Base-by-base conservation (phyloP, 2,888 invertebrate genomes). In the Pyralis farinalis region DNA sequence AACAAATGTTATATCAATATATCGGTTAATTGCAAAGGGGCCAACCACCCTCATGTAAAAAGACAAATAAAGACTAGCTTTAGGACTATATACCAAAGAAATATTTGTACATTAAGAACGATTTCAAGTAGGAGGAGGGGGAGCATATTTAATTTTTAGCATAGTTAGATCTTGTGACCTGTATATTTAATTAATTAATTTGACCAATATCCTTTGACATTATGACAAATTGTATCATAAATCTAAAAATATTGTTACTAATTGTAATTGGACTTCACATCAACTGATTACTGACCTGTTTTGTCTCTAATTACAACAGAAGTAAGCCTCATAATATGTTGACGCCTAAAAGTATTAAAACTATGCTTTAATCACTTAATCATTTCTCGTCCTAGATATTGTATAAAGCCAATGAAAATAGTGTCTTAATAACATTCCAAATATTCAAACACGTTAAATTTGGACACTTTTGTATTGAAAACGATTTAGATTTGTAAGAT, bases 361-460 rank as follows among this genome's bases (percentile, higher is more conserved):
- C 44, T 63, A 69, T 65, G 80, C 82, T 80, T 82, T 73, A 71
- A 66, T 63, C 63, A 72, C 55, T 64, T 74, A 72, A 71, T 63
- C 64, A 58, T 74, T 72, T 71, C 68, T 60, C 64, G 49, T 53
- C 68, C 67, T 81, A 76, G 65, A 63, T 67, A 67, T 63, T 81
- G 73, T 79, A 70, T 78, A 77, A 71, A 78, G 77, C 74, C 71
- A 80, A 76, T 78, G 73, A 75, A 76, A 77, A 84, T 82, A 84
- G 86, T 86, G 84, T 88, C 83, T 83, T 82, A 68, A 73, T 71
- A 78, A 87, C 88, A 88, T 88, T 88, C 88, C 88, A 88, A 78
- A 76, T 84, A 83, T 68, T 81, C 80, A 73, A 79, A 72, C 80
- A 78, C 73, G 65, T 79, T 74, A 79, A 76, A 83, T 83, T 86